A percentile compares a stretch with the other conserved stretches of the same genome.
These are phyloP conservation scores for Drosophila ficusphila DNA, from an alignment of 1,140 invertebrate species.

Conservation along the genomic window DNA sequence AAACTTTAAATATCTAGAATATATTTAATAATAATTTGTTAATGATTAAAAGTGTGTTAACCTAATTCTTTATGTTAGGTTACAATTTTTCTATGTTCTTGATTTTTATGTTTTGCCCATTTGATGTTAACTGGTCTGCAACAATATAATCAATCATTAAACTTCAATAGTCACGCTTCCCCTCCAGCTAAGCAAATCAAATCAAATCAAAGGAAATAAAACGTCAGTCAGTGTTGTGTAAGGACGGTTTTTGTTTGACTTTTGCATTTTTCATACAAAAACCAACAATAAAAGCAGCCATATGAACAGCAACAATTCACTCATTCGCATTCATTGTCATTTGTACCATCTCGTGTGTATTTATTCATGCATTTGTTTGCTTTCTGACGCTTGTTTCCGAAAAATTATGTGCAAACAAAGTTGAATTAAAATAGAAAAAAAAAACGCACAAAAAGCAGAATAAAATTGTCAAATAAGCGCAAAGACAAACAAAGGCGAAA, in stretches of 20 bases:
- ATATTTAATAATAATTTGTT: no score
- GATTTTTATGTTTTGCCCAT: conserved; percentile 11
- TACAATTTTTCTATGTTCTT: neutral
- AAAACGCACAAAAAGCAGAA: conserved; percentile 40
- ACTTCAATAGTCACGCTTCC: conserved; percentile 46
- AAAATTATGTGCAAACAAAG: conserved; percentile 80
- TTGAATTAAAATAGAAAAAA: conserved; percentile 69
- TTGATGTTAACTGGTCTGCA: conserved; percentile 30
- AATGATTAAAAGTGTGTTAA: no score
- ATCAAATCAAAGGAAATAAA: conserved; percentile 55
- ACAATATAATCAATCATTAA: conserved; percentile 71
- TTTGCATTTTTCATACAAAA: conserved; percentile 64
- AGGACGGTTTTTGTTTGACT: conserved; percentile 58
- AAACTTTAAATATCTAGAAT: no score
- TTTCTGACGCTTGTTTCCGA: conserved; percentile 79
- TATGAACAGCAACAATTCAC: conserved; percentile 51
- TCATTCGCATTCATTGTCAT: conserved; percentile 73
- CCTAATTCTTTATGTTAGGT: no score
- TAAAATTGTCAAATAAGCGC: conserved; percentile 79
- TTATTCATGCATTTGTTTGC: conserved; percentile 82
- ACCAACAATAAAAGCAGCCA: conserved; percentile 30
- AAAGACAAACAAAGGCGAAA: conserved; percentile 73
- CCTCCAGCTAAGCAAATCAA: conserved; percentile 48
- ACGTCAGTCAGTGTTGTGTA: conserved; percentile 15
- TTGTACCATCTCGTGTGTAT: conserved; percentile 48